Conservation (phyloP, 2,888 invertebrate genomes). For the Acanthococcus lagerstroemiae region DNA sequence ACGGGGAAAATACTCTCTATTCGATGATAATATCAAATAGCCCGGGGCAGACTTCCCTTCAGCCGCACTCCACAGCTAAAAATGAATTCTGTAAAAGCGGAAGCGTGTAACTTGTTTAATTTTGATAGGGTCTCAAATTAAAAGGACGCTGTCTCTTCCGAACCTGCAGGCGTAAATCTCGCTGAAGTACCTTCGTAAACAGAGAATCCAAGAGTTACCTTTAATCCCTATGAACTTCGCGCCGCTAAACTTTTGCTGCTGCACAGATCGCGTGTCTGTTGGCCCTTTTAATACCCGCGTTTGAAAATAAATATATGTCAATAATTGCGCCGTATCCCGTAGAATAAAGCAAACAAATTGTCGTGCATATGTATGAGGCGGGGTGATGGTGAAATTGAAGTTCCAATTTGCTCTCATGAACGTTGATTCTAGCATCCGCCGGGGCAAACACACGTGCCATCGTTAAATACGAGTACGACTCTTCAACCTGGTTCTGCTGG, state of each 20-base stretch:
- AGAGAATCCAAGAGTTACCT: slow-evolving; percentile 20
- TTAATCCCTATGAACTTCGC: slow-evolving; percentile 14
- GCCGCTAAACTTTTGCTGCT: background rate
- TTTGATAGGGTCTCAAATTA: slow-evolving; percentile 31
- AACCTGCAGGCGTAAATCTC: slow-evolving; percentile 25
- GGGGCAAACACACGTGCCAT: too few species aligned
- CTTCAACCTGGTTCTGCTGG: too few species aligned
- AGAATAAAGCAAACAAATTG: too few species aligned
- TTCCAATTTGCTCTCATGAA: too few species aligned
- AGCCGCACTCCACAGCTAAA: background rate
- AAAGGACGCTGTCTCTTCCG: slow-evolving; percentile 27
- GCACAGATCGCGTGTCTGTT: background rate
- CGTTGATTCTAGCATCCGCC: too few species aligned
- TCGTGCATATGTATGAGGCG: too few species aligned
- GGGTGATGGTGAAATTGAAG: too few species aligned
- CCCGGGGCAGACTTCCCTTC: slow-evolving; percentile 5
- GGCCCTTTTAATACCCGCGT: background rate
- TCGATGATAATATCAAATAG: slow-evolving; percentile 28
- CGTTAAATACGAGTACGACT: too few species aligned
- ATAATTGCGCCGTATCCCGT: slow-evolving; percentile 12
- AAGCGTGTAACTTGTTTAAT: slow-evolving; percentile 32
- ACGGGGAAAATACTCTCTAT: slow-evolving; percentile 6
- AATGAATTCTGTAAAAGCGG: slow-evolving; percentile 30
- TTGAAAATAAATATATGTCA: slow-evolving; percentile 22
- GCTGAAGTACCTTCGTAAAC: slow-evolving; percentile 24